Base-by-base conservation (phyloP, 30 jellyfish, hydroid and myxozoan species). In the Aurelia coerulea region DNA sequence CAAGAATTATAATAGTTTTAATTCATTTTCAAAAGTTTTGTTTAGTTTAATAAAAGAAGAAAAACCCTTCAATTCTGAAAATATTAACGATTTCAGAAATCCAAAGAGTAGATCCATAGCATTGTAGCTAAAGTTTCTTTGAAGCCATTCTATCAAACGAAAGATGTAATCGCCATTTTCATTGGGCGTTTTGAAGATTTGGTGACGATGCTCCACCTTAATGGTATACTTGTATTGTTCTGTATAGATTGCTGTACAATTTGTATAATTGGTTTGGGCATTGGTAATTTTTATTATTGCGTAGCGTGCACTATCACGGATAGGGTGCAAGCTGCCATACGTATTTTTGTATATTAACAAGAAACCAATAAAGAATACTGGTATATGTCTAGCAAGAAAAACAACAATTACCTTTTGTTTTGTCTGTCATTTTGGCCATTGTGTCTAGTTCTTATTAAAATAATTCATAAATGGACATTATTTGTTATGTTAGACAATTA, bases 171-270 rank as follows among this genome's bases (percentile, higher is more conserved):
- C 13, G 1, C 56, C 15, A 46, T 7, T 9, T 46, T 7, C 56
- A 46, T 9, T 9, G 14, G 56, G 2, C 12, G 13, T 46, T 46
- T 46, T 65, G 51, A 16, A 65, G 76, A 39, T 65, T 15, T 23
- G 76, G 19, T 1, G 12, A 31, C 15, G 1, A 65, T 65, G 19
- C 11, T n/a, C 13, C 12, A n/a, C 35, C 2, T n/a, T 62, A 46
- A 4, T 65, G 41, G 66, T n/a, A 74, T 10, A 74, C 31, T 64
- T 69, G 80, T 81, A 69, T 84, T 75, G 88, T 88, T 62, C 88
- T 88, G 91, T 89, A 89, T 80, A 80, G 90, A 68, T 63, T 80
- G 90, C 90, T 81, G 97, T 89, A 80, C 90, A 89, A 89, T 89
- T 81, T 89, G 97, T 89, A 89, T n/a, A 77, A 81, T 89, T 81